Evolutionary conservation across 2,888 invertebrate genomes (phyloP).

Genomic region (Podotricha telesiphe): DNA sequence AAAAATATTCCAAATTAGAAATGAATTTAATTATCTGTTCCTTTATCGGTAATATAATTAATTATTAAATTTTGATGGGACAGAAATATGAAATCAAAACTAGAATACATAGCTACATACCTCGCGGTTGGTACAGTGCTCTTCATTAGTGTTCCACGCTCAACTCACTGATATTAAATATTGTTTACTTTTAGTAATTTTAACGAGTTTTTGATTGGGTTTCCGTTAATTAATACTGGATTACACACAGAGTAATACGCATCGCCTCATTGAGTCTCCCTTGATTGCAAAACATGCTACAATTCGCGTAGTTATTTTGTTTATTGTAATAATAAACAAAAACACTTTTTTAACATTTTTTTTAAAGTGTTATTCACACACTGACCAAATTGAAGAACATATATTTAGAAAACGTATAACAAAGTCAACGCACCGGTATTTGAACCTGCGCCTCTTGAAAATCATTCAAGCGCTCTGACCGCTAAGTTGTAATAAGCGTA

Average conservation of each 20-base stretch:
- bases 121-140: background rate
- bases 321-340: slow-evolving; percentile 2
- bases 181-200: slow-evolving; percentile 24
- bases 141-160: slow-evolving; percentile 10
- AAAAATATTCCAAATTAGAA: background rate
- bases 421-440: too few relatives aligned
- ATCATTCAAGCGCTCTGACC: too few relatives aligned
- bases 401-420: too few relatives aligned
- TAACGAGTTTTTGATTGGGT: slow-evolving; percentile 24
- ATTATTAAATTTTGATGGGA: background rate
- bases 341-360: too few relatives aligned
- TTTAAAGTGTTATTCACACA: too few relatives aligned
- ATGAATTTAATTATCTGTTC: background rate
- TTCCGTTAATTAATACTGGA: slow-evolving; percentile 25
- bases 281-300: slow-evolving; percentile 23
- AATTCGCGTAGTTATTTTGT: background rate
- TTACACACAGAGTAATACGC: slow-evolving; percentile 20
- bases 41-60: background rate
- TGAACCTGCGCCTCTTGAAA: too few relatives aligned
- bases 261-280: slow-evolving; percentile 17
- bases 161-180: slow-evolving; percentile 17
- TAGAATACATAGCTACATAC: background rate
- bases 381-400: too few relatives aligned
- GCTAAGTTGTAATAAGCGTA: too few relatives aligned
- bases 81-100: slow-evolving; percentile 3